Percentiles rank a stretch among this genome's conserved stretches.
Evolutionary conservation across 2,888 invertebrate species (phyloP).

Genomic region (Willowsia nigromaculata): DNA sequence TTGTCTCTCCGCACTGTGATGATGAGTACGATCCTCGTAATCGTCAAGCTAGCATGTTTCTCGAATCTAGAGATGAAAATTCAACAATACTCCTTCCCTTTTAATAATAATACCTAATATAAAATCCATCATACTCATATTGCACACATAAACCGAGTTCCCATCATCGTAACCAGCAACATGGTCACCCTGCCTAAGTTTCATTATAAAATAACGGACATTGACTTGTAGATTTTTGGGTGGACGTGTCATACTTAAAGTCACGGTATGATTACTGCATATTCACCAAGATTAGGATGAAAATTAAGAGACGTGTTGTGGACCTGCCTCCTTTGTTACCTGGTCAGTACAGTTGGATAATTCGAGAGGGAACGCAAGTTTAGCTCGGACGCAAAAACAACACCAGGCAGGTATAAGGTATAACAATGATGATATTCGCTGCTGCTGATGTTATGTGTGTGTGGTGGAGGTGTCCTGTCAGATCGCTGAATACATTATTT

Average conservation of each 20-base stretch:
- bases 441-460: slow-evolving; percentile 46
- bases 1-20: not conserved
- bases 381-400: not conserved
- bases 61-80: not conserved
- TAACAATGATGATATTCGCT: slow-evolving; percentile 30
- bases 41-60: not conserved
- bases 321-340: slow-evolving; percentile 59
- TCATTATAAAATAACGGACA: slow-evolving; percentile 70
- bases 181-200: slow-evolving; percentile 32
- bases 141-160: slow-evolving; percentile 50
- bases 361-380: not conserved
- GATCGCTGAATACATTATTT: slow-evolving; percentile 67
- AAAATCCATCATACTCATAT: slow-evolving; percentile 44
- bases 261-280: slow-evolving; percentile 68
- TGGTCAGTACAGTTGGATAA: not conserved
- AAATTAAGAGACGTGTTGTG: slow-evolving; percentile 68
- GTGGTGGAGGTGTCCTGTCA: slow-evolving; percentile 65
- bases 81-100: not conserved
- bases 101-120: not conserved
- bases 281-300: slow-evolving; percentile 61
- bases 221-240: slow-evolving; percentile 69
- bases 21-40: not conserved
- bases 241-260: slow-evolving; percentile 69
- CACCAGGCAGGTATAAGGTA: not conserved
- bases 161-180: slow-evolving; percentile 18